Percentiles rank a stretch among this genome's conserved stretches.
These are phyloP conservation scores for Epistrophe grossulariae DNA, from an alignment of 2,888 invertebrate species.

Conservation along the genomic window DNA sequence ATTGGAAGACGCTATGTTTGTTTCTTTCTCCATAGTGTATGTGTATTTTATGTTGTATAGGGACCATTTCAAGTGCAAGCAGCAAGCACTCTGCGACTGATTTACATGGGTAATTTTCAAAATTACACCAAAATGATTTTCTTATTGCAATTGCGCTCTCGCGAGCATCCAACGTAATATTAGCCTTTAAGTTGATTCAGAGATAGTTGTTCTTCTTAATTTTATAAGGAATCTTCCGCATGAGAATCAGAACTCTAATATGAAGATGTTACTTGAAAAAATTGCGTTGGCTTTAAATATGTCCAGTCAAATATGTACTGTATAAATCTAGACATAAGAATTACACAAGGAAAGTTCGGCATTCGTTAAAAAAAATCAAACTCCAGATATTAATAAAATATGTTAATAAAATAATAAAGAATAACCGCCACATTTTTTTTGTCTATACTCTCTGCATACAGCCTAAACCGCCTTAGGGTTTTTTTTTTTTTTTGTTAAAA, in stretches of 20 bases:
- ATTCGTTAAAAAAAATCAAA: no score
- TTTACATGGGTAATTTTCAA: slow-evolving; percentile 72
- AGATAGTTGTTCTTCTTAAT: slow-evolving; percentile 14
- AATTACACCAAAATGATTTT: slow-evolving; percentile 67
- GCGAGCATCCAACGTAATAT: slow-evolving; percentile 27
- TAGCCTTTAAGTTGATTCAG: slow-evolving; percentile 20
- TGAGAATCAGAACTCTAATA: background rate
- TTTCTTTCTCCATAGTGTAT: slow-evolving; percentile 45
- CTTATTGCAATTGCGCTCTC: slow-evolving; percentile 43
- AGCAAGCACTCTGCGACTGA: slow-evolving; percentile 52
- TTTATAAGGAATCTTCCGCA: background rate
- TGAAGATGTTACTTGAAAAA: background rate
- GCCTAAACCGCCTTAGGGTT: no score
- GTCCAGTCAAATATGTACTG: background rate
- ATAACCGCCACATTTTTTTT: no score
- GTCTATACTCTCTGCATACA: no score
- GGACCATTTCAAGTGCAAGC: slow-evolving; percentile 41
- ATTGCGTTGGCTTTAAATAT: background rate
- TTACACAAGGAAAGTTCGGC: no score
- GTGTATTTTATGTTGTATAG: slow-evolving; percentile 1
- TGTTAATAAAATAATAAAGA: no score
- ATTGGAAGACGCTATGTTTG: slow-evolving; percentile 54
- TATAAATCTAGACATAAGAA: no score
- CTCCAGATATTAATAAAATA: no score
- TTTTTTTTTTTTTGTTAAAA: no score